Percentiles rank a stretch among this genome's conserved stretches.
phyloP scores from a whole-genome alignment of 1,140 invertebrate species.

The Euschistus heros region DNA sequence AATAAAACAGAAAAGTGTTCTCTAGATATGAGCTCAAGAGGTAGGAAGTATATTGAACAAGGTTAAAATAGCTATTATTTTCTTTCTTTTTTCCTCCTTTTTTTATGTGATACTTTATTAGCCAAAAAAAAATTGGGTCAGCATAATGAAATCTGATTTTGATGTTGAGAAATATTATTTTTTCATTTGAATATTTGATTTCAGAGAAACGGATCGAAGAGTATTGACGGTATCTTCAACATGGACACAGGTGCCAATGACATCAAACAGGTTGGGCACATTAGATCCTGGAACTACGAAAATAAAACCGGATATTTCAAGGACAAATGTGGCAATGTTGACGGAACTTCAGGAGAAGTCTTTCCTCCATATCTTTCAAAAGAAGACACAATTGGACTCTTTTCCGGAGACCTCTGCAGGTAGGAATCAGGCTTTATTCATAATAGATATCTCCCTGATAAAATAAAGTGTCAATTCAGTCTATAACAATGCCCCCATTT shows the following conservation, averaged over 20 bases:
- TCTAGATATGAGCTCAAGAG: too few relatives aligned
- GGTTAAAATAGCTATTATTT: too few relatives aligned
- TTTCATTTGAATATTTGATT: conserved; percentile 22
- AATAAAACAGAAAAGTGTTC: too few relatives aligned
- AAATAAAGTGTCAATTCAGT: background rate
- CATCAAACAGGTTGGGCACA: conserved; percentile 48
- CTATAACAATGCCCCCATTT: conserved; percentile 12
- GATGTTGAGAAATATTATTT: too few relatives aligned
- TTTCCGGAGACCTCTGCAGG: conserved; percentile 58
- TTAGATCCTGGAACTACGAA: conserved; percentile 55
- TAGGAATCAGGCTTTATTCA: conserved; percentile 25
- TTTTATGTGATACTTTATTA: too few relatives aligned
- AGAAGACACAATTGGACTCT: conserved; percentile 43
- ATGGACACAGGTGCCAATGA: conserved; percentile 53
- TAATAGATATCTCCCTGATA: background rate
- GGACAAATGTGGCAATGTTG: conserved; percentile 43
- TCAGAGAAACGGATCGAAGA: conserved; percentile 58
- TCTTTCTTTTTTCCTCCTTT: too few relatives aligned
- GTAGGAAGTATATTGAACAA: too few relatives aligned
- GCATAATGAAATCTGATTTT: too few relatives aligned
- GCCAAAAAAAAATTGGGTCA: too few relatives aligned
- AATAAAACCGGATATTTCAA: conserved; percentile 47
- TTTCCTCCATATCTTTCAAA: conserved; percentile 50
- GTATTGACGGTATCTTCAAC: conserved; percentile 54
- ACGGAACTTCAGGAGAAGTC: conserved; percentile 66